Base-by-base conservation (phyloP, 2,113 vertebrate species). In the Xiphorhynchus elegans region DNA sequence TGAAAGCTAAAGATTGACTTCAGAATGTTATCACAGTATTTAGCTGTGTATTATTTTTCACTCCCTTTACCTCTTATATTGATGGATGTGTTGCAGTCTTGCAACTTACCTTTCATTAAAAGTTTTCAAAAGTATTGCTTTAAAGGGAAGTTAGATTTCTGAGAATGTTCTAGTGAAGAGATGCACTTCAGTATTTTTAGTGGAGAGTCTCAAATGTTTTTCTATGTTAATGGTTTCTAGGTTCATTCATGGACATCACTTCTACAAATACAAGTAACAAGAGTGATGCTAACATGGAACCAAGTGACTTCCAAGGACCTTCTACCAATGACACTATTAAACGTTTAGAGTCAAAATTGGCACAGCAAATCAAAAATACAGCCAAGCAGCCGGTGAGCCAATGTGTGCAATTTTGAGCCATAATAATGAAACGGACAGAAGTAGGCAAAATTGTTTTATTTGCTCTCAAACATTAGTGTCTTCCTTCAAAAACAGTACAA, bases 281-380 rank as follows among this genome's bases (percentile, higher is more conserved):
- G 97, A 99, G 99, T 39, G 99, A 99, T 59, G 98, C 98, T 39
- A 99, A 99, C 94, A 96, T 99, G 98, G 99, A 99, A 78, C 98
- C 98, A 94, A 98, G 98, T 62, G 98, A 99, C 81, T 98, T 98
- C 82, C 99, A 99, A 96, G 98, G 99, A 94, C 96, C 98, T 96
- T 96, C 98, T 80, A 99, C 98, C 95, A 99, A 99, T 50, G 99
- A 99, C 96, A 99, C 99, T 62, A 99, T 99, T 97, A 99, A 99
- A 97, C 99, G 98, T 83, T 98, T 99, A 60, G 98, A 99, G 95
- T 98, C 98, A 91, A 99, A 99, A 98, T 96, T 99, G 89, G 93
- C 98, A 6, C 98, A 98, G 87, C 98, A 98, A 80, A 98, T 99
- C 95, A 99, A 99, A 97, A 98, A 97, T 39, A 97, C 98, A 94